Evolutionary conservation across 2,797 vertebrate genomes (phyloP).

Genomic region (Onychomys leucogaster): DNA sequence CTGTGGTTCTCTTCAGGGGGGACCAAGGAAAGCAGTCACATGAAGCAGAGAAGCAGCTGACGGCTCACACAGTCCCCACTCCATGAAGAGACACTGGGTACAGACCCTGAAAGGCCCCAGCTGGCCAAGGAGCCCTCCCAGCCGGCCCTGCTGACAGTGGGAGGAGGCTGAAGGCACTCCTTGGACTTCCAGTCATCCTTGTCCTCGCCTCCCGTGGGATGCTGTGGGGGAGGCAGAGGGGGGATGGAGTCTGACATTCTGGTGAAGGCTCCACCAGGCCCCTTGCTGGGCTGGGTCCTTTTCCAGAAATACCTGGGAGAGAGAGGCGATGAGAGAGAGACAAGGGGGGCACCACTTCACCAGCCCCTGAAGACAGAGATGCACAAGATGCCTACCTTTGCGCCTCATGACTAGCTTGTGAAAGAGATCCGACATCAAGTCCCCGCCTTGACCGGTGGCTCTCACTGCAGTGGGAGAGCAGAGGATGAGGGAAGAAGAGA

Average conservation of each 20-base stretch:
- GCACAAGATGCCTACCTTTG: too few relatives aligned
- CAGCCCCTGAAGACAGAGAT: background rate
- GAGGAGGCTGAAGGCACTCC: too few relatives aligned
- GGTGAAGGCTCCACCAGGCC: conserved; percentile 92
- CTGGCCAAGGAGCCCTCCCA: background rate
- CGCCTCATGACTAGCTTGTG: too few relatives aligned
- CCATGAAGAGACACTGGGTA: background rate
- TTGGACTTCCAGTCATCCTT: conserved; percentile 94
- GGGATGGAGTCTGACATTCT: conserved; percentile 96
- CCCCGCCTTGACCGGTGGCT: too few relatives aligned
- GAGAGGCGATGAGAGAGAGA: background rate
- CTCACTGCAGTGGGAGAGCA: too few relatives aligned
- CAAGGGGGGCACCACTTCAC: background rate
- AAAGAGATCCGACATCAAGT: too few relatives aligned
- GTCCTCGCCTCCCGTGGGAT: conserved; percentile 78
- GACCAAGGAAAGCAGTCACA: background rate
- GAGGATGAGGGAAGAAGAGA: too few relatives aligned
- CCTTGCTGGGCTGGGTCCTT: conserved; percentile 90
- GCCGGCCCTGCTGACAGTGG: background rate
- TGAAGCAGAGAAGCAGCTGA: background rate
- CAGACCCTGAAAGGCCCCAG: background rate
- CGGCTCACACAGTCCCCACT: background rate
- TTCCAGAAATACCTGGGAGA: conserved; percentile 91
- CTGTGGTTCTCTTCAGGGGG: background rate
- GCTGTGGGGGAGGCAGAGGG: conserved; percentile 93